phyloP scores from a whole-genome alignment of 2,888 invertebrate species.

The Ennomos fuscantarius region DNA sequence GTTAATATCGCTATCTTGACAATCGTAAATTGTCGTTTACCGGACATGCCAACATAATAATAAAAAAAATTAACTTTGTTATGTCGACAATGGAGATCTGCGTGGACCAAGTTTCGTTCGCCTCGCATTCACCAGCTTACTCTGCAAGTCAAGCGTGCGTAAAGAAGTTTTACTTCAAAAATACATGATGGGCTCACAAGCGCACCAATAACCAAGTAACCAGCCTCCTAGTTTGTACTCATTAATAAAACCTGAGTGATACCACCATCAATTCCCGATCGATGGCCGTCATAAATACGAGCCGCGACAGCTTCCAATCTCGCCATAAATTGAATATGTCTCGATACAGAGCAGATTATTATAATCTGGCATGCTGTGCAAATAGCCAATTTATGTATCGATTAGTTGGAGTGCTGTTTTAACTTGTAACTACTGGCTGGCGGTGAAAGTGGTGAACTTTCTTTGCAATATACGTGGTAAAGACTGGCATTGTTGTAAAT shows the following conservation, averaged over 20 bases:
- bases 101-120: too few species aligned
- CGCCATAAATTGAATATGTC: conserved; percentile 57
- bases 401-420: conserved; percentile 30
- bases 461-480: not conserved
- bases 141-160: too few species aligned
- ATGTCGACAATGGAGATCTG: too few species aligned
- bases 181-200: not conserved
- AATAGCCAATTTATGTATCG: conserved; percentile 57
- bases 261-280: conserved; percentile 41
- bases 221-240: conserved; percentile 14
- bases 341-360: conserved; percentile 46
- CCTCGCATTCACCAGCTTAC: too few species aligned
- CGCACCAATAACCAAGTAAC: not conserved
- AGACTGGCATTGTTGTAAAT: too few species aligned
- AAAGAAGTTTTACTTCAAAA: not conserved
- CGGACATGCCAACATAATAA: too few species aligned
- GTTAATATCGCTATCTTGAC: too few species aligned
- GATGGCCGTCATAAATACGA: conserved; percentile 46
- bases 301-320: conserved; percentile 45
- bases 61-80: too few species aligned
- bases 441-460: conserved; percentile 20
- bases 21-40: too few species aligned
- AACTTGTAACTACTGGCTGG: conserved; percentile 10
- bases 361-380: conserved; percentile 51
- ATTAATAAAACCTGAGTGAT: conserved; percentile 32